These are phyloP conservation scores for Phthorimaea operculella DNA, from an alignment of 1,140 invertebrate species.

Conservation along the genomic window DNA sequence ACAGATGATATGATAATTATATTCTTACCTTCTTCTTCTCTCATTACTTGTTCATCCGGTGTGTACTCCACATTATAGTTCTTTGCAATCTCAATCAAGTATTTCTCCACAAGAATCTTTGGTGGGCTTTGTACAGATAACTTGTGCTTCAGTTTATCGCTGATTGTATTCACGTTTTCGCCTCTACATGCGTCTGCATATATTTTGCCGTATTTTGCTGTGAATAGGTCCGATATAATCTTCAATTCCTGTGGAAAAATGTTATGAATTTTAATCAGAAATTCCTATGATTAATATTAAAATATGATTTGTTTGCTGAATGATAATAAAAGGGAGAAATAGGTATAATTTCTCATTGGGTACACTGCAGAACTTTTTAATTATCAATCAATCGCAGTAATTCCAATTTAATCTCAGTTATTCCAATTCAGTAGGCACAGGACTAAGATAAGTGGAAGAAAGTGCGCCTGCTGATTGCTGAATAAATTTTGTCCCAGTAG, in stretches of 20 bases:
- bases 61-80: slow-evolving; percentile 93
- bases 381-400: no score
- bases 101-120: slow-evolving; percentile 95
- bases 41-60: slow-evolving; percentile 92
- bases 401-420: no score
- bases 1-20: background rate
- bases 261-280: background rate
- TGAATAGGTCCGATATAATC: slow-evolving; percentile 90
- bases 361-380: no score
- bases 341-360: no score
- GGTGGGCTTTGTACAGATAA: slow-evolving; percentile 95
- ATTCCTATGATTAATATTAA: no score
- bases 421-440: no score
- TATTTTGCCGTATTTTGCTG: slow-evolving; percentile 93
- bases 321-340: no score
- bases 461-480: no score
- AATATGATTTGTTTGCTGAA: no score
- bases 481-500: no score
- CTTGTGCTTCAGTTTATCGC: slow-evolving; percentile 96
- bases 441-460: no score
- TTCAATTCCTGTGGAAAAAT: slow-evolving; percentile 78
- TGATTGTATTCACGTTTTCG: slow-evolving; percentile 83
- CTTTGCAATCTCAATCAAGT: slow-evolving; percentile 96
- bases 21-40: slow-evolving; percentile 74
- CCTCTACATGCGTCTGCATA: slow-evolving; percentile 89